Evolutionary conservation across 2,113 vertebrate species (phyloP).

Genomic region (Mesocricetus auratus): DNA sequence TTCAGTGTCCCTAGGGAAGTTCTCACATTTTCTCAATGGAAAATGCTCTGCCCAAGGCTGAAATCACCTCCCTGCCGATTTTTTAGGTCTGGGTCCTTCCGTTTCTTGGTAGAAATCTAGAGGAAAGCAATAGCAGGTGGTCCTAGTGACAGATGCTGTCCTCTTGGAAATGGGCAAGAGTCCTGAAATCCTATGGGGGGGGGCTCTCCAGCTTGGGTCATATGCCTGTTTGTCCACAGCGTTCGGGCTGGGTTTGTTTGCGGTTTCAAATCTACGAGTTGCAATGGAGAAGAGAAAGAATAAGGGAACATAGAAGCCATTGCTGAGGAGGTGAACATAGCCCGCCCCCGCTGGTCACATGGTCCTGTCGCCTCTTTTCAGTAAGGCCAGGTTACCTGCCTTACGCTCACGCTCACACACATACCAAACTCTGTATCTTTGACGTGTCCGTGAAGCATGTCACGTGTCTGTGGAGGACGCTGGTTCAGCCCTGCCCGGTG

Average conservation of each 20-base stretch:
- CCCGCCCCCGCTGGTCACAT: rapidly evolving
- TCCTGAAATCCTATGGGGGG: rapidly evolving
- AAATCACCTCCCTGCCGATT: neutral
- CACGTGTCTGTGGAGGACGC: neutral
- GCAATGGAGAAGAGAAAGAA: neutral
- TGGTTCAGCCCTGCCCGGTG: neutral
- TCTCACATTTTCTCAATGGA: neutral
- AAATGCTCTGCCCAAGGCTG: neutral
- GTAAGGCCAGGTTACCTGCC: neutral
- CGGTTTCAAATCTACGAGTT: neutral
- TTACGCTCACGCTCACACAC: neutral
- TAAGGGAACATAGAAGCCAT: neutral
- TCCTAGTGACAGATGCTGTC: neutral
- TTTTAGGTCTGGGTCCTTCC: neutral
- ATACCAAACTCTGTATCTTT: neutral
- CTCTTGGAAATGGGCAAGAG: rapidly evolving
- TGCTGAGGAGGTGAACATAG: too few species aligned
- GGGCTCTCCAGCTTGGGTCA: neutral
- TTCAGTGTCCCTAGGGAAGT: rapidly evolving
- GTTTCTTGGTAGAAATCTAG: neutral
- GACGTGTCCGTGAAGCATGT: neutral
- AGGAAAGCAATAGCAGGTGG: rapidly evolving
- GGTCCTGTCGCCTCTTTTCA: neutral
- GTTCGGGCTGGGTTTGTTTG: neutral
- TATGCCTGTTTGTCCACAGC: neutral